phyloP scores from a whole-genome alignment of 35 echinoderm and acorn worm genomes.

The Apostichopus californicus region DNA sequence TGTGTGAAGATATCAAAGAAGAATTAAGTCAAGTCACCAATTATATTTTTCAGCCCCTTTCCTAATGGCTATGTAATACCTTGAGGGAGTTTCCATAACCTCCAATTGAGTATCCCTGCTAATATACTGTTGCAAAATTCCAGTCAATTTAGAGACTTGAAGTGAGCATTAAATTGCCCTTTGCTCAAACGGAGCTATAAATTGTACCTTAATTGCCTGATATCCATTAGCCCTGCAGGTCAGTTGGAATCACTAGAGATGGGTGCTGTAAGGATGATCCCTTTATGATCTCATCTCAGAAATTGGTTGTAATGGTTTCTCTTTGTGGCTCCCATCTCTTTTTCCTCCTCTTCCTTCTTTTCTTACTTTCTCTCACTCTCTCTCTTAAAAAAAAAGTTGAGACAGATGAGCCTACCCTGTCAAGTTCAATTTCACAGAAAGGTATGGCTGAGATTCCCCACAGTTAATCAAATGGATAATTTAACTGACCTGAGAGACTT shows the following conservation, averaged over 20 bases:
- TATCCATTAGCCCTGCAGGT: background rate
- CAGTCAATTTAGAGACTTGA: background rate
- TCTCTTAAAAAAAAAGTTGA: background rate
- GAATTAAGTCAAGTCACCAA: background rate
- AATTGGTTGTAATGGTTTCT: background rate
- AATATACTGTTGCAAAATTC: constrained; percentile 28
- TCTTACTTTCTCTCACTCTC: no score
- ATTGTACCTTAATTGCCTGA: constrained; percentile 36
- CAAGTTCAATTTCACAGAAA: background rate
- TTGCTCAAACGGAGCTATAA: constrained; percentile 13
- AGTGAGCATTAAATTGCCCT: constrained; percentile 6
- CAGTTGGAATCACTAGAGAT: background rate
- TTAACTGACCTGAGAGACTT: background rate
- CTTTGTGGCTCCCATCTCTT: background rate
- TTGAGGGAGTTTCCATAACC: constrained; percentile 21
- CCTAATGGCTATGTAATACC: constrained; percentile 41
- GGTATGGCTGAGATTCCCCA: background rate
- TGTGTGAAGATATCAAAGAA: no score
- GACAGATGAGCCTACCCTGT: background rate
- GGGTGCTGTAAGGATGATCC: background rate
- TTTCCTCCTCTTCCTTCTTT: background rate
- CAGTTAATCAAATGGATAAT: background rate
- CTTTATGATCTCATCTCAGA: background rate
- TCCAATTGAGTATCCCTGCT: background rate
- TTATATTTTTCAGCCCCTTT: background rate